Percentiles rank a stretch among this genome's conserved stretches.
Conservation (phyloP, 2,113 vertebrate species). For the Rhinogobius similis region DNA sequence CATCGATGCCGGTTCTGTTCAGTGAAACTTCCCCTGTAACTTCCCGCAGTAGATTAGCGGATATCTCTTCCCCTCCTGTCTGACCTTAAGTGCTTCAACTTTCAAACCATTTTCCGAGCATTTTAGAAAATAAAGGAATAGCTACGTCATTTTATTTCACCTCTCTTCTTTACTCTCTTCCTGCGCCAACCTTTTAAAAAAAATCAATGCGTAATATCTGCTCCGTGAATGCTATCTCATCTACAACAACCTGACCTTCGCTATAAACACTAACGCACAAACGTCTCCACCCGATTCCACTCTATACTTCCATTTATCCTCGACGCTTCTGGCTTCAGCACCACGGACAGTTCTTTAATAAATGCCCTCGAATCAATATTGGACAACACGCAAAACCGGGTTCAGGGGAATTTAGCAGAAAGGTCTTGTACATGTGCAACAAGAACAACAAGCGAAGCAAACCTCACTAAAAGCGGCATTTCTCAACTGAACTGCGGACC, state of each 20-base stretch:
- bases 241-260: conserved; percentile 41
- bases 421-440: conserved; percentile 38
- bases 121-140: conserved; percentile 33
- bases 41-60: not conserved
- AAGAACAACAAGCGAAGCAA: conserved; percentile 32
- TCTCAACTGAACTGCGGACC: not conserved
- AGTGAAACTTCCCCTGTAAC: not conserved
- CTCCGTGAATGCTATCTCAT: conserved; percentile 22
- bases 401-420: conserved; percentile 36
- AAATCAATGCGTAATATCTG: conserved; percentile 51
- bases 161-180: conserved; percentile 11
- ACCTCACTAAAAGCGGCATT: conserved; percentile 17
- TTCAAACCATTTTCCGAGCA: conserved; percentile 41
- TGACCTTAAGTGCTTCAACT: conserved; percentile 30
- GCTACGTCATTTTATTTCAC: conserved; percentile 31
- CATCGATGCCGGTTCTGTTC: not conserved
- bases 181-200: conserved; percentile 23
- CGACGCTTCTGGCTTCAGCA: not conserved
- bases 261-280: conserved; percentile 11
- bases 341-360: conserved; percentile 42
- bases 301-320: conserved; percentile 17
- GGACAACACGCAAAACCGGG: conserved; percentile 37
- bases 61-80: not conserved
- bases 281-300: conserved; percentile 5
- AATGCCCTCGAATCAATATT: conserved; percentile 51